Evolutionary conservation across 2,888 invertebrate species (phyloP).

Genomic region (Andrena praecox): DNA sequence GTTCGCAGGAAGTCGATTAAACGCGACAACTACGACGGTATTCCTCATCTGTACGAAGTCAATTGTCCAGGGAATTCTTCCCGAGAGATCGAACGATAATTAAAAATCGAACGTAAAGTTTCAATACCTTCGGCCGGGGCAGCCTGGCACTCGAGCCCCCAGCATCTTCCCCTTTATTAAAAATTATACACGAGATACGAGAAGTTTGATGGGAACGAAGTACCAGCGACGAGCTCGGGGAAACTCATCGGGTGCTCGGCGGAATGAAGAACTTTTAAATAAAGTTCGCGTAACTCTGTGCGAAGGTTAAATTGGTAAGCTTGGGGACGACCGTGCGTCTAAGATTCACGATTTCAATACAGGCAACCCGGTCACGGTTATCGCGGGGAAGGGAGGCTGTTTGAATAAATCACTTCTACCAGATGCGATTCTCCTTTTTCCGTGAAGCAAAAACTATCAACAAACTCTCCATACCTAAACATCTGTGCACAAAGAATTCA

Average conservation of each 20-base stretch:
- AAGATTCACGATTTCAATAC: slow-evolving; percentile 49
- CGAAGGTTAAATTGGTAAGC: slow-evolving; percentile 53
- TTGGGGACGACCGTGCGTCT: background rate
- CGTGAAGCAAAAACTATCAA: background rate
- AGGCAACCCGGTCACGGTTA: slow-evolving; percentile 23
- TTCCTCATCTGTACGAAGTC: background rate
- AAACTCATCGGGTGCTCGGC: slow-evolving; percentile 40
- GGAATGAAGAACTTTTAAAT: slow-evolving; percentile 52
- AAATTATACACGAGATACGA: slow-evolving; percentile 44
- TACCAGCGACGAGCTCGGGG: slow-evolving; percentile 7
- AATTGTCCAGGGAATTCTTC: background rate
- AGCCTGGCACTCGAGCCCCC: slow-evolving; percentile 7
- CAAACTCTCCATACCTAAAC: too few relatives aligned
- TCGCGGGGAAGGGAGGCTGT: background rate
- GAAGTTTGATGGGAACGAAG: slow-evolving; percentile 56
- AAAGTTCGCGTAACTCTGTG: slow-evolving; percentile 47
- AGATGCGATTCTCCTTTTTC: background rate
- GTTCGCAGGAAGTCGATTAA: background rate
- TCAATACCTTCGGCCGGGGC: background rate
- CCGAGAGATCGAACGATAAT: slow-evolving; percentile 23
- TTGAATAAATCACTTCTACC: too few relatives aligned
- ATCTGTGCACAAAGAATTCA: too few relatives aligned
- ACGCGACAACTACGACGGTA: background rate
- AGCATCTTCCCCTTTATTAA: slow-evolving; percentile 50
- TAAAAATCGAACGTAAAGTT: slow-evolving; percentile 20